Base-by-base conservation (phyloP, 2,113 vertebrate genomes). In the Rhinoderma darwinii region DNA sequence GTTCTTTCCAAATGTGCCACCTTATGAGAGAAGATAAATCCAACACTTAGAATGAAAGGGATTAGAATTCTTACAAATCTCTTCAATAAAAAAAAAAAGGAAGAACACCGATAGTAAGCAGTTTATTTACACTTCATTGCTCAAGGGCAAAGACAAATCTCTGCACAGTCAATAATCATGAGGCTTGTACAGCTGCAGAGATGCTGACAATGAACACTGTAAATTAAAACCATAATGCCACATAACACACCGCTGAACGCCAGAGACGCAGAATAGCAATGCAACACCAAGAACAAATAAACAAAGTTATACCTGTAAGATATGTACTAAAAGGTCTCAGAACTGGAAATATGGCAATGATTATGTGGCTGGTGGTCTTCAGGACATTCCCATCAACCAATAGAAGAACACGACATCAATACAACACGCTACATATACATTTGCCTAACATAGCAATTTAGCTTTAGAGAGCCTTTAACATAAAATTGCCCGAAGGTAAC, bases 1-100 rank as follows among this genome's bases (percentile, higher is more conserved):
- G 98, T 98, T 88, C 97, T 95, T 91, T 99, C 97, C 94, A 99
- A 93, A 91, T 99, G 97, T 76, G 97, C 98, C 87, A 99, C 94
- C 98, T 99, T 88, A 82, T 91, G 84, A 50, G 76, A 89, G 89
- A 90, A 83, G 75, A 56, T 75, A 88, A 54, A 82, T 27, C 37
- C 59, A 66, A 66, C 79, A 44, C 39, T 82, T 63, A 63, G 56
- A 44, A 82, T 63, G 30, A 51, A 72, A 50, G 35, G 78, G 78
- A 70, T 83, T 70, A 70, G 50, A 68, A 43, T 66, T 72, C 81
- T 70, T 70, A 70, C 81, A 83, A 83, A 83, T 43, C 81, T 25
- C 43, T 2, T 47, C 27, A 35, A 83, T 70, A 70, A 70, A 72
- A 68, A 50, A 9, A 5, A 18, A 81, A 12, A 12, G 9, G 27